Evolutionary conservation across 2,888 invertebrate genomes (phyloP).

Genomic region (Sinelater perroti): DNA sequence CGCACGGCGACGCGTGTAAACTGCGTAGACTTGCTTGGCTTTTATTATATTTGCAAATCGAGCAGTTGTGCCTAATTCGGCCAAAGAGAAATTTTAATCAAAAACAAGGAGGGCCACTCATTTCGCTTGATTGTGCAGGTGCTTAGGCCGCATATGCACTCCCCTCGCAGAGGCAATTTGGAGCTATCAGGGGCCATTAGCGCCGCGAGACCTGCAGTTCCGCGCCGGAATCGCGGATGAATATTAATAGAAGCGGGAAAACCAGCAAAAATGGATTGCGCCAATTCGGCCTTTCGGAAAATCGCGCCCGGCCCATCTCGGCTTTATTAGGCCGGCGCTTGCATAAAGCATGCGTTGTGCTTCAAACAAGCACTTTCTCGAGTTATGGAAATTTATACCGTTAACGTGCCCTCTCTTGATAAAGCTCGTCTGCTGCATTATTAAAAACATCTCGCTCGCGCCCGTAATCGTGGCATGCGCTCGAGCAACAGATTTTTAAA

Average conservation of each 20-base stretch:
- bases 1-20: constrained; percentile 7
- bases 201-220: too few relatives aligned
- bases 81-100: constrained; percentile 17
- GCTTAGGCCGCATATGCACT: too few relatives aligned
- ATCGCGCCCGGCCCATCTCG: constrained; percentile 15
- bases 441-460: constrained; percentile 25
- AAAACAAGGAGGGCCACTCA: constrained; percentile 13
- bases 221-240: constrained; percentile 12
- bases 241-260: constrained; percentile 8
- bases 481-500: too few relatives aligned
- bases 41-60: constrained; percentile 21
- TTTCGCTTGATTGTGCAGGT: too few relatives aligned
- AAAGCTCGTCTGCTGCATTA: constrained; percentile 26
- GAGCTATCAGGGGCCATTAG: too few relatives aligned
- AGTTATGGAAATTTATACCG: constrained; percentile 31
- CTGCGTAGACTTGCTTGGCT: constrained; percentile 15
- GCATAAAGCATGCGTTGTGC: constrained; percentile 24
- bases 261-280: constrained; percentile 15
- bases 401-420: constrained; percentile 28
- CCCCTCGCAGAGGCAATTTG: too few relatives aligned
- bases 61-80: constrained; percentile 15
- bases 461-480: constrained; percentile 8
- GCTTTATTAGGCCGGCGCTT: constrained; percentile 24
- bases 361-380: constrained; percentile 25
- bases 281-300: constrained; percentile 9